Conservation (phyloP, 2,797 vertebrate species). For the Spea hammondii region DNA sequence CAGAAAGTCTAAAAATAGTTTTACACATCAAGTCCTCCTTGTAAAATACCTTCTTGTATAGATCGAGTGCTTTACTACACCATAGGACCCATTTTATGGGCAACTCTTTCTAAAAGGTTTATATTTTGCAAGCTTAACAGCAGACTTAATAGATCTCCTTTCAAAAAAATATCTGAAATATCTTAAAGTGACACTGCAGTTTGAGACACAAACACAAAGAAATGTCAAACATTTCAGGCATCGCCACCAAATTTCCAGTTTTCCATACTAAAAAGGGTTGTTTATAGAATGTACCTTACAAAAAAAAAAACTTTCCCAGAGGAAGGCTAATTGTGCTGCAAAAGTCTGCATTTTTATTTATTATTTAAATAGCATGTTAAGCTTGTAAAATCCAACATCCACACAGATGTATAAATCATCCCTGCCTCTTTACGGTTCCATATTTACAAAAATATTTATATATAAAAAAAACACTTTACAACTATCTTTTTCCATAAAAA, state of each 20-base stretch:
- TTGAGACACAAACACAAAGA: too few species aligned
- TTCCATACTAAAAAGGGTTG: too few species aligned
- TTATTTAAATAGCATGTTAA: constrained; percentile 64
- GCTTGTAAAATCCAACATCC: constrained; percentile 82
- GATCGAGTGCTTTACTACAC: constrained; percentile 70
- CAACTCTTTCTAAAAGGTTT: constrained; percentile 57
- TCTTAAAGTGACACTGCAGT: too few species aligned
- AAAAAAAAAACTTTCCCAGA: too few species aligned
- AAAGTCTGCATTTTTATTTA: too few species aligned
- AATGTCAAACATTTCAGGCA: too few species aligned
- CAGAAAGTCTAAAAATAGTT: constrained; percentile 67
- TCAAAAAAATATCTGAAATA: too few species aligned
- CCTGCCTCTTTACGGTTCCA: constrained; percentile 74
- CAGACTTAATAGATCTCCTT: constrained; percentile 39
- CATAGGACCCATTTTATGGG: constrained; percentile 63
- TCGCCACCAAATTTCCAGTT: too few species aligned
- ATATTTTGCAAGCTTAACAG: constrained; percentile 86
- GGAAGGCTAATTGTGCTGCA: too few species aligned
- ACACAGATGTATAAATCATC: constrained; percentile 63
- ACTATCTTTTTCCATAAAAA: constrained; percentile 79
- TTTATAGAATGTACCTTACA: too few species aligned
- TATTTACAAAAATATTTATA: constrained; percentile 75
- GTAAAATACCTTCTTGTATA: constrained; percentile 64
- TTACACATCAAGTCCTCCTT: constrained; percentile 64
- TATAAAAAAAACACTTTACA: constrained; percentile 70